These are phyloP conservation scores for Paracanthobrama guichenoti DNA, from an alignment of 2,113 vertebrate genomes.

Conservation along the genomic window DNA sequence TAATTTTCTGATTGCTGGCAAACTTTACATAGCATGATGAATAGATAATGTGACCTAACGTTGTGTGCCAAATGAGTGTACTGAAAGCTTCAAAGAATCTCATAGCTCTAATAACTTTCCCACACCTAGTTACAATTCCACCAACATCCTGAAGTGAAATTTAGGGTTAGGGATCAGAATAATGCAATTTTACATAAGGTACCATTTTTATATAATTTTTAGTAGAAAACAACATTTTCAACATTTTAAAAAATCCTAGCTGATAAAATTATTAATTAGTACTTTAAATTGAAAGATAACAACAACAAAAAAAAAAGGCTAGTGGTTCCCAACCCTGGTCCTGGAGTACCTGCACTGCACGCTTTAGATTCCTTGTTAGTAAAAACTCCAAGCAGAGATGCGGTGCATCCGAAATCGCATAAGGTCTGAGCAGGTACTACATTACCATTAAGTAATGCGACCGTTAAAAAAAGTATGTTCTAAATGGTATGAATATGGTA, in stretches of 20 bases:
- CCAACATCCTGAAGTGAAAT: neutral
- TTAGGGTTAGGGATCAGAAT: neutral
- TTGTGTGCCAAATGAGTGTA: slow-evolving; percentile 31
- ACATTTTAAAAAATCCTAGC: neutral
- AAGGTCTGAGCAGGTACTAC: too few species aligned
- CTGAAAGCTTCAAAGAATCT: neutral
- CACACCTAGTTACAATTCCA: neutral
- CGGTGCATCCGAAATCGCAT: too few species aligned
- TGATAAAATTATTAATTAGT: neutral
- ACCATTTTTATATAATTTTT: neutral
- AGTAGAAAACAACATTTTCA: neutral
- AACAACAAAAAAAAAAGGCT: too few species aligned
- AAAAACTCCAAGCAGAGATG: too few species aligned
- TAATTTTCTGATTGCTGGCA: neutral
- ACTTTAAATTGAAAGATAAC: neutral
- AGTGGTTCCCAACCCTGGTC: too few species aligned
- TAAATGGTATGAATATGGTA: too few species aligned
- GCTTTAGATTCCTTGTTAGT: too few species aligned
- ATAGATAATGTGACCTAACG: neutral
- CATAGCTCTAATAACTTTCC: neutral
- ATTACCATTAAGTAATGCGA: too few species aligned
- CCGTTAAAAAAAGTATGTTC: too few species aligned
- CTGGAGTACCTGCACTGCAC: too few species aligned
- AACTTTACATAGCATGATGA: neutral
- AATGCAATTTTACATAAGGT: neutral